Base-by-base conservation (phyloP, 2,797 vertebrate species). In the Peromyscus nudipes region DNA sequence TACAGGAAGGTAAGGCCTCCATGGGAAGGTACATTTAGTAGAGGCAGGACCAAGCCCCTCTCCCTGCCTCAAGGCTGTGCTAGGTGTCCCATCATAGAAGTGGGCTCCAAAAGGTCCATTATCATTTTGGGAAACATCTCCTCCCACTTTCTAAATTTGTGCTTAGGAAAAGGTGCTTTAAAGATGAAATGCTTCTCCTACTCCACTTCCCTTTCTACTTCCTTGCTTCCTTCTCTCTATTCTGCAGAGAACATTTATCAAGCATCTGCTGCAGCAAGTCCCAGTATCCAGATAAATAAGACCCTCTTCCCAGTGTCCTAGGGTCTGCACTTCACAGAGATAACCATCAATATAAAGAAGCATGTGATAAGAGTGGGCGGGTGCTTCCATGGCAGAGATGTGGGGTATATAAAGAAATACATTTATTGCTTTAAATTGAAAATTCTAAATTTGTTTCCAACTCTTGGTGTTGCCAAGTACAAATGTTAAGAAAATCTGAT, bases 401-500 rank as follows among this genome's bases (percentile, higher is more conserved):
- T 79, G 49, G 52, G 29, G 19, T 93, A 89, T 69, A 87, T 75
- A 80, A 89, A 92, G 9, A 10, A 87, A 21, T 37, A 27, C 55
- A 46, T 71, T 52, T 86, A 67, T 88, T 52, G 62, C n/a, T 55
- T 80, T 71, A 91, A 67, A 17, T 75, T 57, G 37, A 75, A 79
- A 92, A 71, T 12, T 82, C 31, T 71, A 14, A 79, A 89, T 57
- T 76, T 10, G 75, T 89, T 91, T n/a, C 77, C 73, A 40, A 43
- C 17, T 92, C 89, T 73, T 82, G 2, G 91, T 91, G 91, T 91
- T 75, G 12, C 64, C 37, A 81, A 86, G 46, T 21, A 46, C 1
- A 60, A 31, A 69, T 13, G 23, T 57, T 29, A 40, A 67, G 46
- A 83, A 96, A 92, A 96, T 83, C 31, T 37, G 86, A 83, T 67